Percentiles rank a stretch among this genome's conserved stretches.
These are phyloP conservation scores for Temnothorax longispinosus DNA, from an alignment of 1,140 invertebrate genomes.

Conservation along the genomic window DNA sequence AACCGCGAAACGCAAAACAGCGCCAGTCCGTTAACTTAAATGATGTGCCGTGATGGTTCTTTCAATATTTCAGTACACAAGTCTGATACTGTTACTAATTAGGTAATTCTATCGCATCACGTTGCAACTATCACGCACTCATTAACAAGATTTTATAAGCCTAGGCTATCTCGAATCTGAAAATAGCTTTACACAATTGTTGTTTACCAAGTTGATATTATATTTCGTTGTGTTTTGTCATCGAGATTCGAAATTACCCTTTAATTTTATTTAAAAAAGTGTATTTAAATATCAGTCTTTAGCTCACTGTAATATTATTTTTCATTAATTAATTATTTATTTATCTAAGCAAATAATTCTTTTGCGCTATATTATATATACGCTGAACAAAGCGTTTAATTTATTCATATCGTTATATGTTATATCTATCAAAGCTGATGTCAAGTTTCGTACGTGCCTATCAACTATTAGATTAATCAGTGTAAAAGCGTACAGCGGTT, in stretches of 20 bases:
- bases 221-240: background rate
- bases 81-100: background rate
- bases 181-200: background rate
- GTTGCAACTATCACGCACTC: background rate
- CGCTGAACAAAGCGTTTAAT: slow-evolving; percentile 5
- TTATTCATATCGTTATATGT: slow-evolving; percentile 1
- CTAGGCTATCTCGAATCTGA: background rate
- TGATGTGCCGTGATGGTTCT: background rate
- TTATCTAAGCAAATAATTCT: background rate
- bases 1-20: slow-evolving; percentile 21
- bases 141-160: background rate
- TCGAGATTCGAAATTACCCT: too few relatives aligned
- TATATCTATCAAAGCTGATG: background rate
- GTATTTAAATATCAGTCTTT: background rate
- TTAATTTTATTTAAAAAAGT: background rate
- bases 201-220: background rate
- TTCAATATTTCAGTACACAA: background rate
- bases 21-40: background rate
- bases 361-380: background rate
- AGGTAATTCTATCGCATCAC: background rate
- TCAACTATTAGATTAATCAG: slow-evolving; percentile 51
- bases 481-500: slow-evolving; percentile 35
- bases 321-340: background rate
- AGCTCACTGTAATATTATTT: background rate
- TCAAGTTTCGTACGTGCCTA: slow-evolving; percentile 35